Percentiles rank a stretch among this genome's conserved stretches.
phyloP scores from a whole-genome alignment of 2,797 vertebrate genomes.

The Sebastiscus albofasciatus region DNA sequence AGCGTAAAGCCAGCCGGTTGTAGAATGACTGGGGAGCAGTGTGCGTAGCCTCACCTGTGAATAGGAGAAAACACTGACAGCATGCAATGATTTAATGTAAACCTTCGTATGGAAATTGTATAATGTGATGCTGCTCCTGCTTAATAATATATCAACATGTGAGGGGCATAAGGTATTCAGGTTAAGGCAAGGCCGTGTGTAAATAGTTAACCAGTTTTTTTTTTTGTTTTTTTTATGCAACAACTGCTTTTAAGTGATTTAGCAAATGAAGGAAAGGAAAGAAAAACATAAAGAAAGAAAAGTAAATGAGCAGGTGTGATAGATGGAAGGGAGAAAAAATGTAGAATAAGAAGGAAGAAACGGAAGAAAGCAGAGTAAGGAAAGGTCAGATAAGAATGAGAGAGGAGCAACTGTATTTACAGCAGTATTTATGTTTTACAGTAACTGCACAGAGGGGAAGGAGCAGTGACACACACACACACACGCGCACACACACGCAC shows the following conservation, averaged over 20 bases:
- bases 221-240: not conserved
- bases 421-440: slow-evolving; percentile 23
- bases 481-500: slow-evolving; percentile 12
- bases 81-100: slow-evolving; percentile 19
- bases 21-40: not conserved
- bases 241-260: slow-evolving; percentile 26
- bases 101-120: not conserved
- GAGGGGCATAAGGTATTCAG: slow-evolving; percentile 22
- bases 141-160: slow-evolving; percentile 44
- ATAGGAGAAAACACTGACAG: not conserved
- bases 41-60: not conserved
- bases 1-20: not conserved
- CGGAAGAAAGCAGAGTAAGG: not conserved
- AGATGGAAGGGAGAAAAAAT: not conserved
- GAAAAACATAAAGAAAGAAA: not conserved
- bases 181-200: slow-evolving; percentile 36
- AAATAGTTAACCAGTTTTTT: slow-evolving; percentile 44
- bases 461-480: not conserved
- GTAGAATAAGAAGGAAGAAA: not conserved
- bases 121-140: slow-evolving; percentile 8
- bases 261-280: not conserved
- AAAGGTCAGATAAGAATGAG: not conserved
- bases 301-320: not conserved
- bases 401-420: slow-evolving; percentile 12
- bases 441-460: not conserved